Evolutionary conservation across 1,140 invertebrate genomes (phyloP).

Genomic region (Charaxes varanes): DNA sequence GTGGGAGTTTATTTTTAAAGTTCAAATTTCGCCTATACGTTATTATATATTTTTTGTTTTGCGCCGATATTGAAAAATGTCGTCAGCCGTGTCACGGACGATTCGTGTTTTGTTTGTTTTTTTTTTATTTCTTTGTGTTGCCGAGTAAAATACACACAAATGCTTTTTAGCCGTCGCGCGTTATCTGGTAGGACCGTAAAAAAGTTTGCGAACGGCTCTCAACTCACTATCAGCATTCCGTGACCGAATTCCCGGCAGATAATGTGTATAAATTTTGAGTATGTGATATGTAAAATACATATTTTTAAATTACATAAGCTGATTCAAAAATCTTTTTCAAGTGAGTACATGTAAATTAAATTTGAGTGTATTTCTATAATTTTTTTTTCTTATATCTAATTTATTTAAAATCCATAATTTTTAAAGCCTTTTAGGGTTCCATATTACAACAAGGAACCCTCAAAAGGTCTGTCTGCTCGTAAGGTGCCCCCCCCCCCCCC

Average conservation of each 20-base stretch:
- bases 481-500: too few relatives aligned
- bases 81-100: slow-evolving; percentile 53
- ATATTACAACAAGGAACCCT: too few relatives aligned
- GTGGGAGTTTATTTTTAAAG: not conserved
- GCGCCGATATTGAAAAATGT: slow-evolving; percentile 61
- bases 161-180: slow-evolving; percentile 60
- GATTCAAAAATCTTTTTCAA: too few relatives aligned
- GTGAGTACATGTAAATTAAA: too few relatives aligned
- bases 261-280: slow-evolving; percentile 23
- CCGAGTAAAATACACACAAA: slow-evolving; percentile 54
- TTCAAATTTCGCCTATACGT: too few relatives aligned
- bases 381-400: too few relatives aligned
- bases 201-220: slow-evolving; percentile 40
- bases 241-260: slow-evolving; percentile 43
- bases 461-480: too few relatives aligned
- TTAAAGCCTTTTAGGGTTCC: too few relatives aligned
- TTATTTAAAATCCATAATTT: too few relatives aligned
- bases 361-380: too few relatives aligned
- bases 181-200: slow-evolving; percentile 52
- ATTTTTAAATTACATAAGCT: too few relatives aligned
- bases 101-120: slow-evolving; percentile 35
- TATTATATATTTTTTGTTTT: slow-evolving; percentile 51
- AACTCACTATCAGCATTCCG: slow-evolving; percentile 32
- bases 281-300: too few relatives aligned
- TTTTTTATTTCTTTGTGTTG: slow-evolving; percentile 33